Conservation (phyloP, 2,888 invertebrate species). For the Glaucopsyche alexis region DNA sequence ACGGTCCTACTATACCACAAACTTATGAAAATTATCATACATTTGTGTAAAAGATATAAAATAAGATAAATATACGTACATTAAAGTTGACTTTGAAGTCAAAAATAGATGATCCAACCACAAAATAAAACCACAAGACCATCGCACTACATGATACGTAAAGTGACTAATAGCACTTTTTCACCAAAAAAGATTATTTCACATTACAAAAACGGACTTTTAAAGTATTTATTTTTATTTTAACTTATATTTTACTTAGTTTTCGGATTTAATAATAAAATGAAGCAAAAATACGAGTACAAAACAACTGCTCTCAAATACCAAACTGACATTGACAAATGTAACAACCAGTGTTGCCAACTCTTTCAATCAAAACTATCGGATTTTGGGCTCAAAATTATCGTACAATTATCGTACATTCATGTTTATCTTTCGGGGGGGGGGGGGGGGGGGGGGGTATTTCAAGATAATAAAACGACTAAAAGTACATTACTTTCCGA, state of each 20-base stretch:
- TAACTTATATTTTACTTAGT: slow-evolving; percentile 31
- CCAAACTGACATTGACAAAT: slow-evolving; percentile 21
- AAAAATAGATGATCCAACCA: slow-evolving; percentile 65
- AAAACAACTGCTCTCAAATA: slow-evolving; percentile 11
- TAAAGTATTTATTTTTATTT: background rate
- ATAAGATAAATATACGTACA: slow-evolving; percentile 49
- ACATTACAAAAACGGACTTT: background rate
- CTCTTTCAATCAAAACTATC: too few species aligned
- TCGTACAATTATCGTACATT: too few species aligned
- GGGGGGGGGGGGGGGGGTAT: too few species aligned
- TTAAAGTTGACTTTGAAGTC: slow-evolving; percentile 51
- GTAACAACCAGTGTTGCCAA: too few species aligned
- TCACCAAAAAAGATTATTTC: background rate
- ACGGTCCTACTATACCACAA: background rate
- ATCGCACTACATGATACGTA: slow-evolving; percentile 66
- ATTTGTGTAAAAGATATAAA: slow-evolving; percentile 23
- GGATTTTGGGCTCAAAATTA: too few species aligned
- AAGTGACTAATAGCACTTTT: slow-evolving; percentile 38
- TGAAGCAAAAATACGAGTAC: background rate
- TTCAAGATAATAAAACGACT: too few species aligned
- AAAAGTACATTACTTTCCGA: too few species aligned
- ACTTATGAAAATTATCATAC: background rate
- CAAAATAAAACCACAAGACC: slow-evolving; percentile 66
- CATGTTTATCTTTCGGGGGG: too few species aligned
- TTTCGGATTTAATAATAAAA: slow-evolving; percentile 5